These are phyloP conservation scores for Tortricodes alternella DNA, from an alignment of 2,888 invertebrate species.

Conservation along the genomic window DNA sequence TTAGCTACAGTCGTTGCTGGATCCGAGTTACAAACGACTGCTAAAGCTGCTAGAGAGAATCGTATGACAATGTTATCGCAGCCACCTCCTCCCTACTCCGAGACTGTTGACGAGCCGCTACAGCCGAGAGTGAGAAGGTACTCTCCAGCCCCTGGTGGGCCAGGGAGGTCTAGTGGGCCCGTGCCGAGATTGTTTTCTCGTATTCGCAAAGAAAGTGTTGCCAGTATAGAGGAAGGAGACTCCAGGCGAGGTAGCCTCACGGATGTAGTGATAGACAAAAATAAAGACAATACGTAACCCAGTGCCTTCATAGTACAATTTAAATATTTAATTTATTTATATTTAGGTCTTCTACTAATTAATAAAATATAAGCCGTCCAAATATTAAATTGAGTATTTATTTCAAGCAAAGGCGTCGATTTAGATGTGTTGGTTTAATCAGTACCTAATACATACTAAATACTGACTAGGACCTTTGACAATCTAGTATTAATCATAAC, in stretches of 20 bases:
- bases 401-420: no score
- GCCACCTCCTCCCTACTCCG: conserved; percentile 74
- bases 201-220: conserved; percentile 66
- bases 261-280: conserved; percentile 76
- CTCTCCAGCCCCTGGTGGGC: conserved; percentile 69
- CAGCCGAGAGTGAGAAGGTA: conserved; percentile 66
- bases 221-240: conserved; percentile 54
- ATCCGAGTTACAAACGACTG: conserved; percentile 70
- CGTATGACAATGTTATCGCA: conserved; percentile 72
- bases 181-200: conserved; percentile 73
- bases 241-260: conserved; percentile 74
- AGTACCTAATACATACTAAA: no score
- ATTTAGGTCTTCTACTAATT: conserved; percentile 36
- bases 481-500: no score
- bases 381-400: conserved; percentile 24
- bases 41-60: conserved; percentile 68
- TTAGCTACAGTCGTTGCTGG: conserved; percentile 76
- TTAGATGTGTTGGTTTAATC: no score
- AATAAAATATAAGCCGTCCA: conserved; percentile 58
- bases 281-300: conserved; percentile 73
- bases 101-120: conserved; percentile 55
- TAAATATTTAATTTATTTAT: conserved; percentile 50
- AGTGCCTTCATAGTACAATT: conserved; percentile 62
- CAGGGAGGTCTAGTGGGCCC: conserved; percentile 62
- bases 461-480: no score